Evolutionary conservation across 2,888 invertebrate genomes (phyloP), one percentile per base, ranked within the genome.

Genomic region (Pemphredon lugubris): DNA sequence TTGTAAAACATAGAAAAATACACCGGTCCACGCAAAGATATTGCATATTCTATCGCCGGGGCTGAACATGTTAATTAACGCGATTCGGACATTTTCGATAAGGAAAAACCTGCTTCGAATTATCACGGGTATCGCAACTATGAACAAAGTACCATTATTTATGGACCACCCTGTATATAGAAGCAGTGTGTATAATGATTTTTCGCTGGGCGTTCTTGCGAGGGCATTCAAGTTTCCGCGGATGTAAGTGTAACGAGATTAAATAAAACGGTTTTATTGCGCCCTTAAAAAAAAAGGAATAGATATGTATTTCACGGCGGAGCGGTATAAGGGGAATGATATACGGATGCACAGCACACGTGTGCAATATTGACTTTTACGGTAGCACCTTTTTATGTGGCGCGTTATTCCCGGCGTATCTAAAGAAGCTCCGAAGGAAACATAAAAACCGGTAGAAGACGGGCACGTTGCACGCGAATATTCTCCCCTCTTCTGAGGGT

Each of bases 301-400:
- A 44, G 16, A 26, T 44, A 44, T 50, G 30, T 20, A 20, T 50
- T 30, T 20, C 30, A 30, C 39, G 16, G 51, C 23, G 44, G 26
- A 13, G 18, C 14, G 14, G 32, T 13, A 40, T 44, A 54, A 60
- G 48, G 55, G 45, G 26, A 57, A 53, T 37, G 61, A 71, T 60
- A 57, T 37, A 44, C 21, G 20, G 39, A 48, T 47, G 26, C 71
- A n/a, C 7, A 14, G 48, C 42, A 23, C 53, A 57, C 47, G 45
- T 48, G 55, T 60, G 55, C 40, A 51, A 67, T 70, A 70, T 70
- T 61, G 57, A 68, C 61, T 68, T 71, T 71, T 61, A 71, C 53
- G 51, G 48, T 13, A 23, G 51, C 51, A 53, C 51, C 40, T 47
- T 71, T 71, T 68, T 68, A 58, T 23, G 51, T 9, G 26, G 1